Conservation (phyloP, 53 echinoderm and acorn worm species). For the Apostichopus leukothele region DNA sequence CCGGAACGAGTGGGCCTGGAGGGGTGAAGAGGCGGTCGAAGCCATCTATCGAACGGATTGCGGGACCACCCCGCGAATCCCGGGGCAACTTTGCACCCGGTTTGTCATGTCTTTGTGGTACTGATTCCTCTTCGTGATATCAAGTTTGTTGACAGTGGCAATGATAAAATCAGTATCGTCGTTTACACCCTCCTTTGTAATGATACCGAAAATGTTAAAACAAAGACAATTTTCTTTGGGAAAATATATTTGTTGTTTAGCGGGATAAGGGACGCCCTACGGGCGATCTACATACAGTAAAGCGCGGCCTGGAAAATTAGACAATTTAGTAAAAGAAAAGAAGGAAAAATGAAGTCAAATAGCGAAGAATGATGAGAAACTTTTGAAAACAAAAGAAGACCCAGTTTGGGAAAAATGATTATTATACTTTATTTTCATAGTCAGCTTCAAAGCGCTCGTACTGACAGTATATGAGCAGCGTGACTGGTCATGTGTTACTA, state of each 20-base stretch:
- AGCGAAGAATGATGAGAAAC: no score
- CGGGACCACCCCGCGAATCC: not conserved
- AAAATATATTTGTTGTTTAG: not conserved
- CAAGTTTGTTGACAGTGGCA: not conserved
- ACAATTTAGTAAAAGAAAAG: no score
- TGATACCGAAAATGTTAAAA: not conserved
- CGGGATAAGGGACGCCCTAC: not conserved
- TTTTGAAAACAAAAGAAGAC: no score
- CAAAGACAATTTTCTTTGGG: not conserved
- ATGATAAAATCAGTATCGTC: not conserved
- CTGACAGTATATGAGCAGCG: no score
- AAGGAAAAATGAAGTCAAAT: no score
- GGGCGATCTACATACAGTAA: not conserved
- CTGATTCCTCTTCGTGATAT: not conserved
- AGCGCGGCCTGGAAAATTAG: no score
- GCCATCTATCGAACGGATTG: not conserved
- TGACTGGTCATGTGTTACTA: no score
- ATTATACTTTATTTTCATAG: no score
- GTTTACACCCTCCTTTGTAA: not conserved
- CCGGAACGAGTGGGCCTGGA: not conserved
- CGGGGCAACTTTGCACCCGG: not conserved
- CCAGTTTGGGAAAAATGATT: no score
- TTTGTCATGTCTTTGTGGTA: not conserved
- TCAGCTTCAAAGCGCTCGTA: no score
- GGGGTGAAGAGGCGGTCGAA: not conserved